Percentiles rank a stretch among this genome's conserved stretches.
phyloP scores from a whole-genome alignment of 1,140 invertebrate species.

The Campoletis sonorensis region DNA sequence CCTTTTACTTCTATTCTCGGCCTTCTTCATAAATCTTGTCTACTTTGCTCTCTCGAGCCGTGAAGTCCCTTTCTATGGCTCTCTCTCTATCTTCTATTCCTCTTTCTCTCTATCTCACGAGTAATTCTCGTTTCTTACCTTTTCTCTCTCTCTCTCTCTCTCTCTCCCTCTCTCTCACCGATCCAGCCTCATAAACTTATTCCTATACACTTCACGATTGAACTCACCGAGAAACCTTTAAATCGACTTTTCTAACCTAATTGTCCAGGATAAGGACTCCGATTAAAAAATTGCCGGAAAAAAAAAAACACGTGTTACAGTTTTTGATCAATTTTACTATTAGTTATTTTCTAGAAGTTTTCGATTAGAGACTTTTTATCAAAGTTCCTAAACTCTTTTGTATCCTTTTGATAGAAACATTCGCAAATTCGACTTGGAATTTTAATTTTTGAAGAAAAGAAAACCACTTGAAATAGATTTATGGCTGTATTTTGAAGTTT shows the following conservation, averaged over 20 bases:
- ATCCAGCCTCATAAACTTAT: conserved; percentile 6
- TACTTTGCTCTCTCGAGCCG: conserved; percentile 45
- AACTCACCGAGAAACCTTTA: conserved; percentile 40
- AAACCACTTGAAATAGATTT: no score
- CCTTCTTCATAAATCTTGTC: background rate
- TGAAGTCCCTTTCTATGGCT: conserved; percentile 30
- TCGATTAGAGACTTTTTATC: no score
- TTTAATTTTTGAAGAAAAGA: no score
- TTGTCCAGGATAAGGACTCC: background rate
- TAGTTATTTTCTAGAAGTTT: background rate
- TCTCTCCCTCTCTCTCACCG: conserved; percentile 36
- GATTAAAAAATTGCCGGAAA: background rate
- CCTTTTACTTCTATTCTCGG: background rate
- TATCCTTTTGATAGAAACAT: no score
- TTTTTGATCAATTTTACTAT: background rate
- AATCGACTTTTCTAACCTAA: conserved; percentile 14
- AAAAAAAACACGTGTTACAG: background rate
- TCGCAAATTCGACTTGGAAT: no score
- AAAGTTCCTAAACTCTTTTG: no score
- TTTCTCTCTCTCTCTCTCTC: conserved; percentile 51
- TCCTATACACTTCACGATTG: conserved; percentile 33
- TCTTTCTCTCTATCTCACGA: conserved; percentile 37
- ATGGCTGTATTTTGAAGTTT: no score
- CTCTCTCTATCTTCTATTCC: conserved; percentile 49
- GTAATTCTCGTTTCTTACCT: no score